Evolutionary conservation across 92 coral and sea anemone genomes (phyloP).

Genomic region (Ricordea florida): DNA sequence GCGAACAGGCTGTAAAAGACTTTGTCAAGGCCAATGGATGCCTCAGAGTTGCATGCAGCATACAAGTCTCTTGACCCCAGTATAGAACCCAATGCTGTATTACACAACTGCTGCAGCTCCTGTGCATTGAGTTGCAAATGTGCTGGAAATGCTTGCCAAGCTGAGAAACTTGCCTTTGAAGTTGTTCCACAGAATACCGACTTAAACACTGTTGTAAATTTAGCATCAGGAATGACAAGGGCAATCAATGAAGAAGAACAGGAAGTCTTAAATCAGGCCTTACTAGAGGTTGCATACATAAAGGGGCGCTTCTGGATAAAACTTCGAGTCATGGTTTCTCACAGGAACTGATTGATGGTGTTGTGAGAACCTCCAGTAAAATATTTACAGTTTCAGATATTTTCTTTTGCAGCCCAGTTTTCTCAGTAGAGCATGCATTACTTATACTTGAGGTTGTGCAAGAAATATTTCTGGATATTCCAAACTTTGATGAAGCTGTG

Average conservation of each 20-base stretch:
- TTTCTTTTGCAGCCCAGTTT: background rate
- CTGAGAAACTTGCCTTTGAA: background rate
- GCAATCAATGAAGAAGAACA: background rate
- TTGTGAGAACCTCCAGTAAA: background rate
- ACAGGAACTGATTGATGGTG: conserved; percentile 9
- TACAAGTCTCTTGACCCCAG: no score
- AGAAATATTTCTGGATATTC: conserved; percentile 26
- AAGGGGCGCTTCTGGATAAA: no score
- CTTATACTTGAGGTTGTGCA: conserved; percentile 1
- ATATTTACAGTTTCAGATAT: conserved; percentile 19
- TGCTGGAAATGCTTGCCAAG: background rate
- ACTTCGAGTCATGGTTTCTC: conserved; percentile 26
- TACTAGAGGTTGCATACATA: no score
- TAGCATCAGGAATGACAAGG: background rate
- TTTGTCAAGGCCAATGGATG: conserved; percentile 15
- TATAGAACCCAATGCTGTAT: no score
- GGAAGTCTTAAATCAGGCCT: background rate
- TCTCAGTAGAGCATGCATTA: background rate
- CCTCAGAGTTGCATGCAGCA: conserved; percentile 18
- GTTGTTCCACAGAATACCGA: no score
- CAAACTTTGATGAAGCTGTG: background rate
- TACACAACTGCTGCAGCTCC: conserved; percentile 27
- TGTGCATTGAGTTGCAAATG: conserved; percentile 1
- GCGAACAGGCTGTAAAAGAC: conserved; percentile 45
- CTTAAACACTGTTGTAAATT: no score